A percentile compares a stretch with the other conserved stretches of the same genome.
Evolutionary conservation across 2,797 vertebrate species (phyloP).

Genomic region (Propithecus deckenii): DNA sequence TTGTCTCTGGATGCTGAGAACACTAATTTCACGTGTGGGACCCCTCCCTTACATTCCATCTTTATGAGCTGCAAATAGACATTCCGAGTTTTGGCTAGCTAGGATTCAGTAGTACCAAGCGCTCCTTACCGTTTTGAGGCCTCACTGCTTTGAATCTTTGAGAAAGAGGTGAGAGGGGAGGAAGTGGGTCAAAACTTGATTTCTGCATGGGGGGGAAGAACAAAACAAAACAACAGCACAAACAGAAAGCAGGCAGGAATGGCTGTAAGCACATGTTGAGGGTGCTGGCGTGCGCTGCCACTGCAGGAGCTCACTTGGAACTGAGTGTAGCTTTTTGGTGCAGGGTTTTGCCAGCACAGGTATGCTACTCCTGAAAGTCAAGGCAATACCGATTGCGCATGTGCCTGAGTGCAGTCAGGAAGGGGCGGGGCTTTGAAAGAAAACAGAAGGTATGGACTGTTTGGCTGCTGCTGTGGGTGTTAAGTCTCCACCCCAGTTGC

Average conservation of each 20-base stretch:
- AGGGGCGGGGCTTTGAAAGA: not conserved
- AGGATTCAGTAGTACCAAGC: not conserved
- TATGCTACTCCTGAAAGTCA: accelerated
- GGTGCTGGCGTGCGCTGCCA: accelerated
- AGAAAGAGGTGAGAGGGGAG: not conserved
- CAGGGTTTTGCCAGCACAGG: not conserved
- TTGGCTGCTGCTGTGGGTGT: not conserved
- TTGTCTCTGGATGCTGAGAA: not conserved
- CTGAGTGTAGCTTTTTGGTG: not conserved
- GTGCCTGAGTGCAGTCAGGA: no score
- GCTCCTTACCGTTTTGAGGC: not conserved
- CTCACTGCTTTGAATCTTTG: not conserved
- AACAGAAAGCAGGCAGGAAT: not conserved
- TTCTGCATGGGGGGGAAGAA: not conserved
- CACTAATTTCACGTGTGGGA: not conserved
- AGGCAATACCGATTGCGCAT: accelerated
- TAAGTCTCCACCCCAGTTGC: not conserved
- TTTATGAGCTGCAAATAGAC: not conserved
- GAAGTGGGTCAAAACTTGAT: not conserved
- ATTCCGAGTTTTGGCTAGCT: not conserved
- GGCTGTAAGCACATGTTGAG: accelerated
- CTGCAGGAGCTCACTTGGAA: accelerated
- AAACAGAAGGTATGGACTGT: not conserved
- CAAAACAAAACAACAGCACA: not conserved
- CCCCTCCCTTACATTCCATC: not conserved